A percentile compares a stretch with the other conserved stretches of the same genome.
Conservation (phyloP, 2,888 invertebrate genomes). For the Macaria notata region DNA sequence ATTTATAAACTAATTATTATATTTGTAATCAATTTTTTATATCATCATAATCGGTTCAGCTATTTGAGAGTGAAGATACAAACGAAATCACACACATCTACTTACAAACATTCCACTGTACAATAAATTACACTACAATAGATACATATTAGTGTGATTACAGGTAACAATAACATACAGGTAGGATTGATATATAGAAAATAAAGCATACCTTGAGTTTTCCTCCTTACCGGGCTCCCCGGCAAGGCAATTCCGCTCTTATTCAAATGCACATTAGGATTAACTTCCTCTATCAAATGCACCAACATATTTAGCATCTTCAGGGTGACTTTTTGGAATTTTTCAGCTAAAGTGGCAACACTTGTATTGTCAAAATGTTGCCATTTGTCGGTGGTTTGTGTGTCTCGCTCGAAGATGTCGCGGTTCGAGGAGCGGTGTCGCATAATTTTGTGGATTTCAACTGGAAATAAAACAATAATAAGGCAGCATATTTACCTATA, state of each 20-base stretch:
- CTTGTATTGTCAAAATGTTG: slow-evolving; percentile 62
- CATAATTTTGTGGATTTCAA: slow-evolving; percentile 74
- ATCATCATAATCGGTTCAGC: no score
- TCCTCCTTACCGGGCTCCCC: slow-evolving; percentile 79
- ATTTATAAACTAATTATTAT: no score
- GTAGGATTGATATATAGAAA: no score
- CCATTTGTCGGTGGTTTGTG: slow-evolving; percentile 64
- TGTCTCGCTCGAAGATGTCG: slow-evolving; percentile 69
- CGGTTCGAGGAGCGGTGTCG: slow-evolving; percentile 58
- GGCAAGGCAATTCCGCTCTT: slow-evolving; percentile 78
- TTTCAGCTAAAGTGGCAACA: slow-evolving; percentile 82
- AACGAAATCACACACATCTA: no score
- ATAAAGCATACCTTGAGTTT: slow-evolving; percentile 71
- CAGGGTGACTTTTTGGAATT: slow-evolving; percentile 85
- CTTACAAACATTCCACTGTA: no score
- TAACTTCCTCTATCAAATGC: slow-evolving; percentile 88
- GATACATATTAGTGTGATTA: no score
- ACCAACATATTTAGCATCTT: slow-evolving; percentile 88
- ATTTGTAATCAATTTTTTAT: no score
- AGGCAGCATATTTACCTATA: no score
- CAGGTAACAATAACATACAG: no score
- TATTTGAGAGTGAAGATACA: no score
- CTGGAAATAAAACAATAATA: slow-evolving; percentile 43
- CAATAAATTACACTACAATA: no score
- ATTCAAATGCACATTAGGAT: slow-evolving; percentile 76